phyloP scores from a whole-genome alignment of 2,113 vertebrate genomes.

The Stigmatopora argus region DNA sequence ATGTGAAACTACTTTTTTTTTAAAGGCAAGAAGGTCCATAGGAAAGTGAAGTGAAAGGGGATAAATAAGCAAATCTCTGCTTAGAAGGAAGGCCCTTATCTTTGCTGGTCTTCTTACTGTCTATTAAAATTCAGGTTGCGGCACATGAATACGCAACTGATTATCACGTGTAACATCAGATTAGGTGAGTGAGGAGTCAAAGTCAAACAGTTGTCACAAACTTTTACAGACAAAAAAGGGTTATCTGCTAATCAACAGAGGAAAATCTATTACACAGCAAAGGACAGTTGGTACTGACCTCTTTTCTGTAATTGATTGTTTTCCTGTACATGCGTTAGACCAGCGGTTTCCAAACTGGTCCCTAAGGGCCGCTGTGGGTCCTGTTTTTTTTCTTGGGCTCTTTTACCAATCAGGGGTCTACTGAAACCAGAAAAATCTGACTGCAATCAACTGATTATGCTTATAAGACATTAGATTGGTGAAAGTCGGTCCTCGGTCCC shows the following conservation, averaged over 20 bases:
- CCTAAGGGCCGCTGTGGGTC: too few relatives aligned
- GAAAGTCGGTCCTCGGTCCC: too few relatives aligned
- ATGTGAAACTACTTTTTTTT: too few relatives aligned
- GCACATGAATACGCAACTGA: slow-evolving; percentile 37
- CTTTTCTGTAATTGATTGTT: neutral
- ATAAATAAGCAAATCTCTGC: slow-evolving; percentile 40
- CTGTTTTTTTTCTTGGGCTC: too few relatives aligned
- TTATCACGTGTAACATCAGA: slow-evolving; percentile 34
- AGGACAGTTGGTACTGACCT: slow-evolving; percentile 1
- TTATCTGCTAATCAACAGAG: slow-evolving; percentile 4
- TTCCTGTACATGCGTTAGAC: neutral
- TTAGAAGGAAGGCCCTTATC: slow-evolving; percentile 28
- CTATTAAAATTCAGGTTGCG: slow-evolving; percentile 40
- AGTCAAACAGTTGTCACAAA: slow-evolving; percentile 42
- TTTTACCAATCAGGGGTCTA: too few relatives aligned
- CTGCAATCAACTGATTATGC: too few relatives aligned
- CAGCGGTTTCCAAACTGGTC: too few relatives aligned
- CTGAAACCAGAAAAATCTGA: too few relatives aligned
- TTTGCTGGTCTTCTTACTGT: slow-evolving; percentile 33
- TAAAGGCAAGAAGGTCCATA: neutral
- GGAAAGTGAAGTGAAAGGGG: slow-evolving; percentile 27
- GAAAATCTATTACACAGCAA: neutral
- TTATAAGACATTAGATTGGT: too few relatives aligned
- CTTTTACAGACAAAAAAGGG: slow-evolving; percentile 18
- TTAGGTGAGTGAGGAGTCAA: slow-evolving; percentile 24